phyloP scores from a whole-genome alignment of 2,797 vertebrate genomes.

The Chiroxiphia lanceolata region DNA sequence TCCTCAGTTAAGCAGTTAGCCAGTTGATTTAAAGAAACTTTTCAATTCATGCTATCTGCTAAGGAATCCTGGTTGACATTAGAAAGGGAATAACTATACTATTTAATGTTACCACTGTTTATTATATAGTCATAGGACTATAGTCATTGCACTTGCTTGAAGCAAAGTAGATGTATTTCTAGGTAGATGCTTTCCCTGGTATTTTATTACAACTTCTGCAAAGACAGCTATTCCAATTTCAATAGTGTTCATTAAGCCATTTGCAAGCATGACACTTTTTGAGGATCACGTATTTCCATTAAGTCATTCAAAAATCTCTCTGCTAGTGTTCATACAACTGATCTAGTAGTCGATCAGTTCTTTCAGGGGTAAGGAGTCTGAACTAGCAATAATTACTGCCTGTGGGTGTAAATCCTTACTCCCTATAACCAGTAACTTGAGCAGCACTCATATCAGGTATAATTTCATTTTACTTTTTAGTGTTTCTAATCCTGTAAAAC shows the following conservation, averaged over 20 bases:
- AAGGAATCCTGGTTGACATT: not conserved
- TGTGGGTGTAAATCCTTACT: not conserved
- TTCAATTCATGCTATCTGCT: not conserved
- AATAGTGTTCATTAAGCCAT: not conserved
- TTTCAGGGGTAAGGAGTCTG: not conserved
- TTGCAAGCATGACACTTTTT: not conserved
- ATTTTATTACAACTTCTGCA: not conserved
- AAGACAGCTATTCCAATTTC: not conserved
- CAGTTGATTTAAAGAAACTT: not conserved
- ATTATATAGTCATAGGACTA: not conserved
- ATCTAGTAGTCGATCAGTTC: not conserved
- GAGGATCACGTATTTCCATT: not conserved
- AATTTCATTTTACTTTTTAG: not conserved
- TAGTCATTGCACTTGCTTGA: not conserved
- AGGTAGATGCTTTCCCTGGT: not conserved
- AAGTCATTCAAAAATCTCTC: not conserved
- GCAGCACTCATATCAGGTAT: not conserved
- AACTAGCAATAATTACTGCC: not conserved
- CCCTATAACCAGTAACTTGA: not conserved
- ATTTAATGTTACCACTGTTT: not conserved
- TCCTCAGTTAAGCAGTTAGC: not conserved
- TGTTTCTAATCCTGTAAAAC: not conserved
- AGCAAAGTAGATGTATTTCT: not conserved
- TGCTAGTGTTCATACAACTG: not conserved
- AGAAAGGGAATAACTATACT: not conserved